Evolutionary conservation across 2,797 vertebrate genomes (phyloP).

Genomic region (Steatocranus sp.): DNA sequence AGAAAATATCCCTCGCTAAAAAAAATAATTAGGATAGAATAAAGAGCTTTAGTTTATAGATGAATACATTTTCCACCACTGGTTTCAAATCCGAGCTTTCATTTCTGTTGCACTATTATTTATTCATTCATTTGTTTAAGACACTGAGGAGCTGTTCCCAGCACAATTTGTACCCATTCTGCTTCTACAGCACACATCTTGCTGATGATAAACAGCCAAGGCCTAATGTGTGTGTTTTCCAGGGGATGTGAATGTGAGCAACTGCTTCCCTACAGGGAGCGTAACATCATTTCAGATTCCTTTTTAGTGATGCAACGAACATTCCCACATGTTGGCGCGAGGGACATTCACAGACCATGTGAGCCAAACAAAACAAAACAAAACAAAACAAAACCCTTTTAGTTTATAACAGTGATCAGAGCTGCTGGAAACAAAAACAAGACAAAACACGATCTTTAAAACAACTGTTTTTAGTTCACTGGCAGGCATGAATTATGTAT

Average conservation of each 20-base stretch:
- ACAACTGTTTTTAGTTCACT: not conserved
- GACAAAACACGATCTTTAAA: not conserved
- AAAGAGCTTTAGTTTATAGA: not conserved
- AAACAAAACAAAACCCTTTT: rapidly evolving
- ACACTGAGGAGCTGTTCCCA: not conserved
- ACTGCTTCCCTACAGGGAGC: conserved; percentile 49
- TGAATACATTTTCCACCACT: not conserved
- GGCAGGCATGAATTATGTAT: not conserved
- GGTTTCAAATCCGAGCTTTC: not conserved
- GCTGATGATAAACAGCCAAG: conserved; percentile 14
- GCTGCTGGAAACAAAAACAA: not conserved
- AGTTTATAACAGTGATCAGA: not conserved
- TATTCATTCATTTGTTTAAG: not conserved
- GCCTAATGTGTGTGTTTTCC: conserved; percentile 9
- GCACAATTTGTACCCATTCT: conserved; percentile 8
- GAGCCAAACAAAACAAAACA: not conserved
- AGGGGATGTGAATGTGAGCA: not conserved
- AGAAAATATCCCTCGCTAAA: not conserved
- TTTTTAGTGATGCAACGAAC: conserved; percentile 50
- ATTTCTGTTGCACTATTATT: not conserved
- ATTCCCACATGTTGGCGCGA: conserved; percentile 48
- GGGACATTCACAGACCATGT: conserved; percentile 4
- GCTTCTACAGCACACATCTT: not conserved
- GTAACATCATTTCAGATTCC: conserved; percentile 55
- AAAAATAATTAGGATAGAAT: rapidly evolving